Evolutionary conservation across 1,140 invertebrate genomes (phyloP), one percentile per base, ranked within the genome.

Genomic region (Mactra quadrangularis): DNA sequence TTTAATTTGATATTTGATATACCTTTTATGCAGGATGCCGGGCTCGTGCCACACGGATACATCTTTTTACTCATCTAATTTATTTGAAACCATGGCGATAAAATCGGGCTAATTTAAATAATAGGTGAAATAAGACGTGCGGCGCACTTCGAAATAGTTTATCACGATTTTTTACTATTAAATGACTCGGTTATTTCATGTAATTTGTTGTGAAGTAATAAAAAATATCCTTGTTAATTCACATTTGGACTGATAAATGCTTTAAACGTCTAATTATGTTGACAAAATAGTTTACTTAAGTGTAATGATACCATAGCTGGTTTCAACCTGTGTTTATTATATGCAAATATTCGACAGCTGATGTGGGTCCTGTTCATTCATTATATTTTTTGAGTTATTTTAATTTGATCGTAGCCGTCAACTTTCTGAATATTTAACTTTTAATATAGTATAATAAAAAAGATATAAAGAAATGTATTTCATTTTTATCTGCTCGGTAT

Each of bases 81-180:
- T 68, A 68, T 68, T 68, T 47, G 45, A 68, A 50, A 47, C 64
- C 64, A 68, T 68, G 64, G 64, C 25, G 64, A 68, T 68, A 68
- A 68, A 68, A 68, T 68, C 64, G 29, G 64, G 47, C 9, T 68
- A 68, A 47, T 41, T 68, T 68, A 68, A 68, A 68, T 68, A 27
- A 41, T 68, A 68, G 27, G 64, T 68, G 38, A 68, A 68, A 64
- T 45, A 64, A 68, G 64, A 68, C 47, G 45, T 68, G 64, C 47
- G 64, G 41, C 64, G 64, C 64, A 68, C 41, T 38, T 68, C 64
- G 47, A 68, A 68, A 50, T 68, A 68, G 19, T 68, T 68, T 68
- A 41, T 68, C 29, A 47, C 41, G 17, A 50, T 68, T 7, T 47
- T 68, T 13, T 29, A 68, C 38, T 41, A 41, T 41, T 41, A 41